Conservation (phyloP, 2,888 invertebrate species). For the Ferdinandea cuprea region DNA sequence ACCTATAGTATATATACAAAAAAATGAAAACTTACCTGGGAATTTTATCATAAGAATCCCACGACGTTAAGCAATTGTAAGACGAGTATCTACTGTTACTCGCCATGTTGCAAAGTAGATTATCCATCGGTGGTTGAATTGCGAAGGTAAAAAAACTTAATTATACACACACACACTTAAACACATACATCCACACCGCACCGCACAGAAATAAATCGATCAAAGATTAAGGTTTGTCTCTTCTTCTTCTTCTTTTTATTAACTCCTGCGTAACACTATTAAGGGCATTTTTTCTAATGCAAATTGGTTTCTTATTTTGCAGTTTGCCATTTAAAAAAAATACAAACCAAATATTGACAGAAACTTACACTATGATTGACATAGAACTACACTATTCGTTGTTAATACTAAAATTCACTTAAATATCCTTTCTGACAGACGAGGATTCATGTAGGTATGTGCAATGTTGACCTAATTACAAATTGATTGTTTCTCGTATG, state of each 20-base stretch:
- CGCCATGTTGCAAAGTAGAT: slow-evolving; percentile 83
- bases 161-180: slow-evolving; percentile 2
- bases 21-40: slow-evolving; percentile 87
- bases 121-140: slow-evolving; percentile 80
- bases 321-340: slow-evolving; percentile 27
- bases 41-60: slow-evolving; percentile 95
- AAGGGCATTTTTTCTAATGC: slow-evolving; percentile 29
- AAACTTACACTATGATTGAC: slow-evolving; percentile 58
- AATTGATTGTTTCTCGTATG: slow-evolving; percentile 6
- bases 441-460: neutral
- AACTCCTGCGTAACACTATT: slow-evolving; percentile 26
- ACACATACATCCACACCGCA: neutral
- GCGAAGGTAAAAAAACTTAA: slow-evolving; percentile 15
- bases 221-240: slow-evolving; percentile 42
- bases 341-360: neutral
- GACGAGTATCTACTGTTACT: slow-evolving; percentile 92
- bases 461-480: slow-evolving; percentile 3
- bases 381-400: slow-evolving; percentile 52
- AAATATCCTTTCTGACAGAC: neutral
- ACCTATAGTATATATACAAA: too few species aligned
- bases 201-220: slow-evolving; percentile 37
- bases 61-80: slow-evolving; percentile 94
- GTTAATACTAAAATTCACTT: slow-evolving; percentile 20
- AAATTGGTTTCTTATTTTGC: slow-evolving; percentile 41
- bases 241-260: slow-evolving; percentile 21